Base-by-base conservation (phyloP, 2,888 invertebrate genomes). In the Gastracanthus pulcherrimus region DNA sequence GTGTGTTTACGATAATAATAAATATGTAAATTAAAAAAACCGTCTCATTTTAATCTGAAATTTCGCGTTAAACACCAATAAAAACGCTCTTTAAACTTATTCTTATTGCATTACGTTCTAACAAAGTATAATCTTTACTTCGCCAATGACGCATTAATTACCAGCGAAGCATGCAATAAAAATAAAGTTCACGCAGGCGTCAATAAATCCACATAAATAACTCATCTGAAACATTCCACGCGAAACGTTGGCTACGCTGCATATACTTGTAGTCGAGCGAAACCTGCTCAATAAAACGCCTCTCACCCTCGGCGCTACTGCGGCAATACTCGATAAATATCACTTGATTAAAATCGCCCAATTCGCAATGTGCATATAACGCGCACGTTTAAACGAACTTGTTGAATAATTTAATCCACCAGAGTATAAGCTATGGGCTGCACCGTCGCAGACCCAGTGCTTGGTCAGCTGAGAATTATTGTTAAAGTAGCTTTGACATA, bases 111-210 rank as follows among this genome's bases (percentile, higher is more conserved):
- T 36, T 60, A 16, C 19, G n/a, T n/a, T 60, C 48, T 62, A 62
- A 19, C 19, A 55, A 11, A 55, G 51, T 62, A 36, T 34, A 34
- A 36, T 62, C 34, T 34, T 19, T n/a, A 1, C 23, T 55, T 55
- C 55, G 55, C 26, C 9, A 55, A 36, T n/a, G 62, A 62, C 34
- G n/a, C 62, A 9, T 34, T 62, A 62, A 62, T 62, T 62, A 26
- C 26, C 55, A 13, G n/a, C 34, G 19, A 36, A 19, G 62, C 34
- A 31, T 19, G n/a, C 34, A 62, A 62, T 36, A 36, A 34, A 69
- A 48, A 41, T 31, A 3, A 34, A 62, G 3, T 31, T 62, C 19
- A 23, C 4, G 23, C 34, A 38, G 41, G 26, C 55, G 26, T 62
- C 36, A 31, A 62, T 62, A 62, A 62, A 62, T 62, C 34, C 34